Conservation (phyloP, 1,140 invertebrate genomes). For the Drosophila kepulauana region DNA sequence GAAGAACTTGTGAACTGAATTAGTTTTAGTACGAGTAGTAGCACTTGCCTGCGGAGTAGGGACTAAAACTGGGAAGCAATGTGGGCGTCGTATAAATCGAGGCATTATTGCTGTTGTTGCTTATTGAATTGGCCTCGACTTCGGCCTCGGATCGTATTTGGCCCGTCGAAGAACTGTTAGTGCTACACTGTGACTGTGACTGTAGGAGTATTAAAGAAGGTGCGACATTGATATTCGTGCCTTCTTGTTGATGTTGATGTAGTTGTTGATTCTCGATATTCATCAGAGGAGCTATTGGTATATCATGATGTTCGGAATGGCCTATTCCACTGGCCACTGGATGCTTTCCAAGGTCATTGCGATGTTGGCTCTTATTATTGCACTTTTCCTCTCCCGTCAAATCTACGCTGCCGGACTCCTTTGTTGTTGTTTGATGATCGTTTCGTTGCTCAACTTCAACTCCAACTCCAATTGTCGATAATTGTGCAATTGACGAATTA, state of each 20-base stretch:
- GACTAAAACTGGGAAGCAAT: conserved; percentile 90
- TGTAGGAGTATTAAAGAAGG: conserved; percentile 67
- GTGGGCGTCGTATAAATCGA: conserved; percentile 86
- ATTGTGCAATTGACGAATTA: conserved; percentile 22
- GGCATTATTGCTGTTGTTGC: conserved; percentile 84
- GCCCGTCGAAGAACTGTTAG: conserved; percentile 56
- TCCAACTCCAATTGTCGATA: conserved; percentile 5
- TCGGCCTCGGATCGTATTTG: conserved; percentile 54
- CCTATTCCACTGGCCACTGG: not conserved
- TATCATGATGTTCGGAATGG: conserved; percentile 7
- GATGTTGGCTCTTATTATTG: conserved; percentile 29
- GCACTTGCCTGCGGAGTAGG: conserved; percentile 89
- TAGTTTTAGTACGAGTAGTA: conserved; percentile 56
- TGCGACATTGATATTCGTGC: conserved; percentile 42
- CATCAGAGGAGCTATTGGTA: conserved; percentile 32
- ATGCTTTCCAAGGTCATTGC: conserved; percentile 21
- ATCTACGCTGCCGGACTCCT: conserved; percentile 32
- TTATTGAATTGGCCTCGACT: conserved; percentile 70
- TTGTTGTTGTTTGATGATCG: conserved; percentile 14
- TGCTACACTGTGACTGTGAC: conserved; percentile 59
- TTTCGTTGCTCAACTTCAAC: conserved; percentile 4
- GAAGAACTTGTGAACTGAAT: not conserved
- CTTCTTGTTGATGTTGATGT: conserved; percentile 30
- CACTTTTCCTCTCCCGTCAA: conserved; percentile 8
- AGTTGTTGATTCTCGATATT: conserved; percentile 30